Evolutionary conservation across 2,797 vertebrate genomes (phyloP).

Genomic region (Podarcis lilfordi): DNA sequence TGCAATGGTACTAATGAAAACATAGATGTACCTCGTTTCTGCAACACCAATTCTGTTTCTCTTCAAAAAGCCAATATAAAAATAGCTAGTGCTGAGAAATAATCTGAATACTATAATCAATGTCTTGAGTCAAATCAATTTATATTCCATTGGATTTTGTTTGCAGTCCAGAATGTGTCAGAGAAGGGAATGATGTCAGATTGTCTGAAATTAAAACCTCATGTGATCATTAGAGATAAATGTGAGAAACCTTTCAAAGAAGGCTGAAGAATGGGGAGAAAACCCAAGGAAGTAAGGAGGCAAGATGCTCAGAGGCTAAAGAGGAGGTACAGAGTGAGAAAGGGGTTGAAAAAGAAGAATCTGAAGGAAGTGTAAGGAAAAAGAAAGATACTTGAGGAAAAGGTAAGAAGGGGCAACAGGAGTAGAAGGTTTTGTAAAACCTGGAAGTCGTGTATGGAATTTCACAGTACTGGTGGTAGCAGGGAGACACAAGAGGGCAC

Average conservation of each 20-base stretch:
- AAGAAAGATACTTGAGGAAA: background rate
- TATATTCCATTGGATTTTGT: background rate
- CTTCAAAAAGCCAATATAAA: background rate
- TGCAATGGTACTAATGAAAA: background rate
- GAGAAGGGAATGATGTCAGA: background rate
- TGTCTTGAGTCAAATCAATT: background rate
- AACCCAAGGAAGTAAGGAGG: background rate
- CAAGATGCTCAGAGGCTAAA: background rate
- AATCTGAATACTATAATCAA: background rate
- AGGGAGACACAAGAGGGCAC: background rate
- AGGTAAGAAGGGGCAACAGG: background rate
- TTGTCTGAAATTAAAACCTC: background rate
- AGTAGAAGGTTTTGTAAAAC: background rate
- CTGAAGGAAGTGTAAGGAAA: background rate
- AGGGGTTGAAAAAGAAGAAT: background rate
- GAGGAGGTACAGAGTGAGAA: background rate
- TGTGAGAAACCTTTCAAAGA: background rate
- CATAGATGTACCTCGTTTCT: background rate
- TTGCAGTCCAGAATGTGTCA: background rate
- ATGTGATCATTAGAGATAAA: background rate
- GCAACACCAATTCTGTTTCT: slow-evolving; percentile 12
- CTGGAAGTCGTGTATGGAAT: background rate
- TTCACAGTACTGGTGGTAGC: background rate
- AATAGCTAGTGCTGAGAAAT: background rate
- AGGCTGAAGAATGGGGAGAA: background rate